These are phyloP conservation scores for Delia radicum DNA, from an alignment of 1,140 invertebrate species.

Conservation along the genomic window DNA sequence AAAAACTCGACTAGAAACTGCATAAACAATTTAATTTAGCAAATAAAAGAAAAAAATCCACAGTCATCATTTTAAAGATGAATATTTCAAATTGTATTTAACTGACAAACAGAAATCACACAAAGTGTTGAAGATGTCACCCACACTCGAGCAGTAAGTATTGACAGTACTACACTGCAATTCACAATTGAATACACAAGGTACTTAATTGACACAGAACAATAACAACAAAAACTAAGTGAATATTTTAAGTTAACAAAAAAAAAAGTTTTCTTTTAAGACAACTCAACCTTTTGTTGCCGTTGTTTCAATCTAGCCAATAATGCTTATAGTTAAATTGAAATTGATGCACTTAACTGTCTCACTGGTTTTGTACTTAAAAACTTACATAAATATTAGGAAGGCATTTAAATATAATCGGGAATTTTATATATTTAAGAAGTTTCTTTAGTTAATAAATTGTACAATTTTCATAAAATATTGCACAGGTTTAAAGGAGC, in stretches of 20 bases:
- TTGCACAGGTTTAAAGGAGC: too few relatives aligned
- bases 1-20: background rate
- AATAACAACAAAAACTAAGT: background rate
- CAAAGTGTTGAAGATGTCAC: background rate
- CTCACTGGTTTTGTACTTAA: background rate
- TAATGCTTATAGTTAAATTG: background rate
- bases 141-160: background rate
- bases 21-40: conserved; percentile 3
- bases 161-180: too few relatives aligned
- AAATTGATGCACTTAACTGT: conserved; percentile 22
- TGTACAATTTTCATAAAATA: too few relatives aligned
- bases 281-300: background rate
- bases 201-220: background rate
- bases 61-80: background rate
- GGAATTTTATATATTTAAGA: too few relatives aligned
- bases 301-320: background rate
- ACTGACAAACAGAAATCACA: background rate
- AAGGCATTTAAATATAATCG: background rate
- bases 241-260: background rate
- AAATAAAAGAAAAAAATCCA: background rate
- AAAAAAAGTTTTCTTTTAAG: background rate
- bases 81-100: conserved; percentile 6
- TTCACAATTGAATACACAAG: too few relatives aligned
- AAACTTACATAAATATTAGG: background rate
- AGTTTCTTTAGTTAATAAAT: too few relatives aligned